Base-by-base conservation (phyloP, 1,140 invertebrate species). In the Ladona fulva region DNA sequence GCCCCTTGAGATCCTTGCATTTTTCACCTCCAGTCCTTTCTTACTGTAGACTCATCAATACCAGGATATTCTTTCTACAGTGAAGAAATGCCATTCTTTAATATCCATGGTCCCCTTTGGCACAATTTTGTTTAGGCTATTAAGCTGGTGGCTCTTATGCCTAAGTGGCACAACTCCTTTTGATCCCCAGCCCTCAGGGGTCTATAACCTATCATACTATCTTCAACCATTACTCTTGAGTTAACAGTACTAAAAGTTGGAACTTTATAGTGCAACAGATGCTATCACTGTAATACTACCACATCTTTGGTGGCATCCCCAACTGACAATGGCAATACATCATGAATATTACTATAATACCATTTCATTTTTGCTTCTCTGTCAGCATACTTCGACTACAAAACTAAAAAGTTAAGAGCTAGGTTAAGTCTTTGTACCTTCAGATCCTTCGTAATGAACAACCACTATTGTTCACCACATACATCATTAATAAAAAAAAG, bases 1-100 rank as follows among this genome's bases (percentile, higher is more conserved):
- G n/a, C 52, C 52, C 52, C 52, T 66, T 66, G 52, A 66, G 52
- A 66, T 66, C 52, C 52, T 66, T 66, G 52, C 52, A 66, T 22
- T 66, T 52, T 66, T 66, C 52, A 66, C 3, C 14, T 66, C n/a
- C 14, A 66, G 29, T 37, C 29, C 29, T 37, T 66, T 66, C n/a
- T 16, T 66, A 66, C 16, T 66, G 52, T 66, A 22, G 52, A 37
- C 29, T 66, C 52, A 66, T 66, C n/a, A 19, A 16, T 66, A 6
- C 52, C 52, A 66, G 14, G 16, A 66, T 66, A 66, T 22, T 19
- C 3, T 12, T 66, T 66, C 52, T 19, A 19, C 52, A 19, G n/a
- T 66, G 16, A 66, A 66, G 52, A 66, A 66, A 66, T 66, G 52
- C 52, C 52, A 66, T 66, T 66, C n/a, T 22, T 66, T 22, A 66